Evolutionary conservation across 2,113 vertebrate species (phyloP), one percentile per base, ranked within the genome.

Genomic region (Pristiophorus japonicus): DNA sequence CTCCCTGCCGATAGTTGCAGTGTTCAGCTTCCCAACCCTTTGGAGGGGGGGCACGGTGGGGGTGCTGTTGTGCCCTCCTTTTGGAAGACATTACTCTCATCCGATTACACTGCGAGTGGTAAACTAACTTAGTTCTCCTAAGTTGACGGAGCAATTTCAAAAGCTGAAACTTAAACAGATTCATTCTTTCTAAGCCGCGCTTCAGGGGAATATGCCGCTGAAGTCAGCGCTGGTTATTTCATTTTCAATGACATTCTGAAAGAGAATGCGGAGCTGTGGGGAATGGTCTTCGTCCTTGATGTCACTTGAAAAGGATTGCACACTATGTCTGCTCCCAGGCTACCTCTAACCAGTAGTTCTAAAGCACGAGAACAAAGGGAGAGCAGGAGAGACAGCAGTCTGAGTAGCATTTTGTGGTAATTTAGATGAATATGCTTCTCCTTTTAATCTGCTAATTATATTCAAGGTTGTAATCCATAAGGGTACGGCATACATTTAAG

Each of bases 361-460:
- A 91, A 91, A 91, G 55, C 55, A n/a, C 14, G 38, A n/a, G 55
- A 91, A 91, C 88, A 91, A 91, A 91, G 88, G 59, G 7, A n/a
- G 88, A 91, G 59, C 88, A 91, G 14, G 51, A 59, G 87, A 62
- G 87, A 90, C 87, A 90, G 87, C 87, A 90, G 55, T 91, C 18
- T 4, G 75, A 81, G n/a, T 81, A 81, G 75, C n/a, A 81, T 81
- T 81, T 81, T 81, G n/a, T 81, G 75, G 75, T 81, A 91, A 91
- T 62, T 91, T 59, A 91, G 88, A 63, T 91, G 55, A 91, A 91
- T 91, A 38, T 62, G n/a, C 34, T 91, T 91, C 30, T 30, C 18
- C 88, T 91, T 91, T 91, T 91, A 63, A 91, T 91, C 88, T 91
- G 88, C 88, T 91, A 91, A 91, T 55, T 88, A 88, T 91, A 91